A percentile compares a stretch with the other conserved stretches of the same genome.
phyloP scores from a whole-genome alignment of 2,888 invertebrate species.

The Anoncus sp. region DNA sequence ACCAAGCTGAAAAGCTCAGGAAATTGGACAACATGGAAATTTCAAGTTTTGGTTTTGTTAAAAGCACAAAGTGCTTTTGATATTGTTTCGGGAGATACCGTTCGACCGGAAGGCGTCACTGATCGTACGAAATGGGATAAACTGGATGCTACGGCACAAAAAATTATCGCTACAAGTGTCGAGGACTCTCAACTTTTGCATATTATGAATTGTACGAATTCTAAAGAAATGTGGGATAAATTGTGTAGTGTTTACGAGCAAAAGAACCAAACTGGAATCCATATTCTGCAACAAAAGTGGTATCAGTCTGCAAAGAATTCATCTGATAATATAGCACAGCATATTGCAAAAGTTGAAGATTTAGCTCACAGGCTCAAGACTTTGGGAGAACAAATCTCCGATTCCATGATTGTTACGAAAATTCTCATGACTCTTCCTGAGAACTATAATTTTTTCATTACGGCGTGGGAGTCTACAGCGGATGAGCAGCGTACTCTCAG shows the following conservation, averaged over 20 bases:
- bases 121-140: too few relatives aligned
- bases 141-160: too few relatives aligned
- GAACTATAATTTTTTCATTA: slow-evolving; percentile 20
- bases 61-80: too few relatives aligned
- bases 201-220: slow-evolving; percentile 70
- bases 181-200: too few relatives aligned
- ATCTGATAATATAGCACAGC: slow-evolving; percentile 61
- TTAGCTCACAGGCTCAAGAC: slow-evolving; percentile 54
- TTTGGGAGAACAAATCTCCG: slow-evolving; percentile 55
- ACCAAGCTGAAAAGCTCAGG: too few relatives aligned
- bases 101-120: too few relatives aligned
- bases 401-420: slow-evolving; percentile 63
- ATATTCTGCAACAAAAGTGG: slow-evolving; percentile 65
- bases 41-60: too few relatives aligned
- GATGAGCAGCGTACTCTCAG: slow-evolving; percentile 15
- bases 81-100: too few relatives aligned
- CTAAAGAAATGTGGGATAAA: slow-evolving; percentile 73
- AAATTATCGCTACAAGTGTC: too few relatives aligned
- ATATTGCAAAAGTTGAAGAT: slow-evolving; percentile 66
- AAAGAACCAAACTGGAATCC: slow-evolving; percentile 66
- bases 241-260: slow-evolving; percentile 69
- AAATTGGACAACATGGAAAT: too few relatives aligned
- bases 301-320: slow-evolving; percentile 52
- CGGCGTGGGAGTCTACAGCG: slow-evolving; percentile 38
- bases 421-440: slow-evolving; percentile 63